These are phyloP conservation scores for Notospermus geniculatus DNA, from an alignment of 1,140 invertebrate genomes.

Conservation along the genomic window DNA sequence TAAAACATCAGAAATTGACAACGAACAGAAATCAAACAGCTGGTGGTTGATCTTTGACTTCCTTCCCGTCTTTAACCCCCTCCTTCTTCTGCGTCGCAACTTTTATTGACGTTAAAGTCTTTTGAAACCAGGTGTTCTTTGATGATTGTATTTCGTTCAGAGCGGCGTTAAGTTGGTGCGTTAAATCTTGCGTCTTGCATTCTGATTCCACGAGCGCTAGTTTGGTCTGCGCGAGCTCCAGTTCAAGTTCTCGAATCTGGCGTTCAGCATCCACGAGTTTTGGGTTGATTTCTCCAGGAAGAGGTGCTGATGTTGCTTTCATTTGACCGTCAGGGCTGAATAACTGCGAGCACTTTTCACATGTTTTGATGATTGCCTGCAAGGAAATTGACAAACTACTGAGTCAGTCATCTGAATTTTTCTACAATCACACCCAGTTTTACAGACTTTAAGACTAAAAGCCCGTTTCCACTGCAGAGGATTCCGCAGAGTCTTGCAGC, in stretches of 20 bases:
- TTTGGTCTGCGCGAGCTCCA: constrained; percentile 95
- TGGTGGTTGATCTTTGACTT: too few species aligned
- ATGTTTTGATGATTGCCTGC: constrained; percentile 42
- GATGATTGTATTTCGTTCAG: constrained; percentile 77
- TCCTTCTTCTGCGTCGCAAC: constrained; percentile 48
- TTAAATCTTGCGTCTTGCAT: constrained; percentile 87
- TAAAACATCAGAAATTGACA: too few species aligned
- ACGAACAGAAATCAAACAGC: too few species aligned
- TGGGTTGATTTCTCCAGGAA: constrained; percentile 36
- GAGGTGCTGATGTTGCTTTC: constrained; percentile 31
- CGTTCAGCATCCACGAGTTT: constrained; percentile 35
- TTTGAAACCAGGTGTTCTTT: constrained; percentile 81
- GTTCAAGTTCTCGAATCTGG: constrained; percentile 83
- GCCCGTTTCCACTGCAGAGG: too few species aligned
- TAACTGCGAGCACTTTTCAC: constrained; percentile 46
- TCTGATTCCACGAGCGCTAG: constrained; percentile 94
- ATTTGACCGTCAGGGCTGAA: constrained; percentile 41
- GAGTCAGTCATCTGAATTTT: too few species aligned
- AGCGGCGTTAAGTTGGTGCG: constrained; percentile 84
- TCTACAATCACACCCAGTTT: too few species aligned
- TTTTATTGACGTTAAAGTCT: constrained; percentile 74
- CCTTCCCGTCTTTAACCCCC: neutral
- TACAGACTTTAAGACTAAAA: too few species aligned
- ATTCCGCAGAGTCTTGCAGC: too few species aligned
- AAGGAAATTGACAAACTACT: constrained; percentile 8